Conservation (phyloP, 2,113 vertebrate species). For the Saimiri boliviensis region DNA sequence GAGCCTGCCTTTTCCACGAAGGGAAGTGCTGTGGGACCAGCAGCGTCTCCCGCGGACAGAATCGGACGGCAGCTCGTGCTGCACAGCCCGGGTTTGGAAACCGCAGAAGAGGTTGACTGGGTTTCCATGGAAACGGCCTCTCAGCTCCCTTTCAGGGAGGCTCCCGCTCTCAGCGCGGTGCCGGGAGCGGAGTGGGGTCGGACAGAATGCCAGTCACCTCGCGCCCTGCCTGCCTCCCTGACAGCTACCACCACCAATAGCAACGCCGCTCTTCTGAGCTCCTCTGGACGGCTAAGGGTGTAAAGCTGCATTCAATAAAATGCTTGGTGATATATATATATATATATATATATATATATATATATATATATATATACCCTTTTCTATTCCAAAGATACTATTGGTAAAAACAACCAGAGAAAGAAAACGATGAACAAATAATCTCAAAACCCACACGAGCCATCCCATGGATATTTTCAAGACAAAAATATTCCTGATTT, state of each 20-base stretch:
- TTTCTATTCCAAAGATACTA: background rate
- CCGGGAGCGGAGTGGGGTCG: background rate
- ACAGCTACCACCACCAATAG: background rate
- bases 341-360: background rate
- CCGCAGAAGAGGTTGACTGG: background rate
- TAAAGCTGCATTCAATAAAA: background rate
- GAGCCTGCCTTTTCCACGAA: background rate
- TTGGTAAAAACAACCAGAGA: background rate
- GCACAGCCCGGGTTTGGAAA: constrained; percentile 30
- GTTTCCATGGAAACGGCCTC: constrained; percentile 67
- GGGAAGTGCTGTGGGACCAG: background rate
- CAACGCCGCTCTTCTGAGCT: background rate
- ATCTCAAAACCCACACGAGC: background rate
- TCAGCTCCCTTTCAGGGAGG: background rate
- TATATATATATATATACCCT: background rate
- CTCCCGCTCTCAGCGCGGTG: background rate
- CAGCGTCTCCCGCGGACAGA: background rate
- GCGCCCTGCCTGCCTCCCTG: background rate
- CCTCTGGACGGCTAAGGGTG: background rate
- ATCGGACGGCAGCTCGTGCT: background rate
- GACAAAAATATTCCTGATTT: background rate
- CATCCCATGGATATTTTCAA: accelerated
- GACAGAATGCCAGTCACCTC: background rate
- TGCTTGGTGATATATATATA: background rate
- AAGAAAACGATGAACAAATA: background rate